Evolutionary conservation across 2,113 vertebrate species (phyloP).

Genomic region (Saguinus imperator): DNA sequence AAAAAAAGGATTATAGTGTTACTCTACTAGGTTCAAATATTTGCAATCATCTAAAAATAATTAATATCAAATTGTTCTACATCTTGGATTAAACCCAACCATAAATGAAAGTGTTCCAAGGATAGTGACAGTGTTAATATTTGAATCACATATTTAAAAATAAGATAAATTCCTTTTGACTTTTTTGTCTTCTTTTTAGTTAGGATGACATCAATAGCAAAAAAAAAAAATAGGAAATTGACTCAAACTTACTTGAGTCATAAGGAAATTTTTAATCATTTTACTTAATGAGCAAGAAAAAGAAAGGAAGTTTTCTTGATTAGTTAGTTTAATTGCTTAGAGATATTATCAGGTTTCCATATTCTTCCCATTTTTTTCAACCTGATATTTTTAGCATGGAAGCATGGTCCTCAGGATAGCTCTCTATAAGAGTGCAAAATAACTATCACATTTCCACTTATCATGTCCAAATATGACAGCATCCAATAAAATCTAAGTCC

Average conservation of each 20-base stretch:
- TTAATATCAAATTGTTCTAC: constrained; percentile 23
- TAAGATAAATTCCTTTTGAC: not conserved
- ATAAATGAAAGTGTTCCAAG: not conserved
- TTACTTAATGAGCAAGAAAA: not conserved
- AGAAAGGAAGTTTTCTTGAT: not conserved
- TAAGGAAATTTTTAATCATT: not conserved
- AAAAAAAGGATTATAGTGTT: not conserved
- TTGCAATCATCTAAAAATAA: not conserved
- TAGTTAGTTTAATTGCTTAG: not conserved
- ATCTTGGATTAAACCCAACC: not conserved
- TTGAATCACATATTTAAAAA: not conserved
- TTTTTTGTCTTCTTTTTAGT: not conserved
- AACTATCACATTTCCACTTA: not conserved
- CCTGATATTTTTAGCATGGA: not conserved
- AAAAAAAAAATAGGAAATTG: not conserved
- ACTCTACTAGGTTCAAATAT: not conserved
- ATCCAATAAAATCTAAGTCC: not conserved
- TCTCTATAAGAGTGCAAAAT: not conserved
- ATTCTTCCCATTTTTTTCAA: not conserved
- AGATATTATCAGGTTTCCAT: not conserved
- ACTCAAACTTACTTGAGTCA: not conserved
- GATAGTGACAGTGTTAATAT: not conserved
- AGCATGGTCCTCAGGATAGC: not conserved
- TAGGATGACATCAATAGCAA: not conserved
- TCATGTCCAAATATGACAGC: not conserved